Conservation (phyloP, 1,140 invertebrate species). For the Lordiphosa clarofinis region DNA sequence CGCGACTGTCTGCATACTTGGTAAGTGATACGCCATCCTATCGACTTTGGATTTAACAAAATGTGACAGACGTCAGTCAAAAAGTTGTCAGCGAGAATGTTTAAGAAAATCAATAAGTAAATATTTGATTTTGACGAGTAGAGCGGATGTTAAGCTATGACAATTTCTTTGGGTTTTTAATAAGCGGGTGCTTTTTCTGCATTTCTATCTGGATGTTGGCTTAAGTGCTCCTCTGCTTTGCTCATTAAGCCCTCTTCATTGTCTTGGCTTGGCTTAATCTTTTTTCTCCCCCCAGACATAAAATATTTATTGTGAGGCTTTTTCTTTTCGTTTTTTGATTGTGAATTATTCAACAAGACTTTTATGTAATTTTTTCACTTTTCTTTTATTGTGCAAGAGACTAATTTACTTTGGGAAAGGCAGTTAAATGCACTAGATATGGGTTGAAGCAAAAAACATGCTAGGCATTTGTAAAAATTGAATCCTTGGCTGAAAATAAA, state of each 20-base stretch:
- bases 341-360: constrained; percentile 10
- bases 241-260: constrained; percentile 13
- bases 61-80: constrained; percentile 66
- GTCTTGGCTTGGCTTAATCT: constrained; percentile 20
- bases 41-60: constrained; percentile 34
- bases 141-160: constrained; percentile 33
- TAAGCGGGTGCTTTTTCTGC: constrained; percentile 11
- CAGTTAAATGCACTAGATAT: background rate
- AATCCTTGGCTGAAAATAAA: background rate
- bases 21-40: background rate
- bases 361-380: constrained; percentile 14
- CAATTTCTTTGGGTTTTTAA: constrained; percentile 35
- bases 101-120: constrained; percentile 70
- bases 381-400: constrained; percentile 16
- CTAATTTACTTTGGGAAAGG: constrained; percentile 10
- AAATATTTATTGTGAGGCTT: constrained; percentile 15
- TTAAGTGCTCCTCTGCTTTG: constrained; percentile 4
- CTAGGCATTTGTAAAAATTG: background rate
- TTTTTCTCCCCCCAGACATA: constrained; percentile 1
- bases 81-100: constrained; percentile 44
- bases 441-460: constrained; percentile 2
- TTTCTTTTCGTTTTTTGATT: constrained; percentile 9
- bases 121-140: constrained; percentile 40
- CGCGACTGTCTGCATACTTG: too few relatives aligned
- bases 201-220: constrained; percentile 1